Evolutionary conservation across 2,888 invertebrate species (phyloP).

Genomic region (Pristionchus mayeri): DNA sequence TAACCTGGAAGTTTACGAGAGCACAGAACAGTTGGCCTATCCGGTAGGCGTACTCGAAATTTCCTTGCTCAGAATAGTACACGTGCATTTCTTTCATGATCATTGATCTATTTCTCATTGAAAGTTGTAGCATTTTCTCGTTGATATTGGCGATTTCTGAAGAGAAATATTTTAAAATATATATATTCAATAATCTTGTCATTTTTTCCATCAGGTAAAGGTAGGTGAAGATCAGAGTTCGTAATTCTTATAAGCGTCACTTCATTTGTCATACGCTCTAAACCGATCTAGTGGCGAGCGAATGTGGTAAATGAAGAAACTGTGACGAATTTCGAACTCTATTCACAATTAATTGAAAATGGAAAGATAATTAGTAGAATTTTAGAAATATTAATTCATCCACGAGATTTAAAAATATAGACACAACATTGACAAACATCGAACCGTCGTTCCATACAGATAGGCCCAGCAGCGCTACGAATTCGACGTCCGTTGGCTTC

Average conservation of each 20-base stretch:
- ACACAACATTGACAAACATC: too few relatives aligned
- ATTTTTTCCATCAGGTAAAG: too few relatives aligned
- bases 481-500: neutral
- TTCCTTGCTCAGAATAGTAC: constrained; percentile 7
- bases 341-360: neutral
- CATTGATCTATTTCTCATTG: neutral
- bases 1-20: neutral
- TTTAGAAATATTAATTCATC: too few relatives aligned
- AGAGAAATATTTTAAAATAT: neutral
- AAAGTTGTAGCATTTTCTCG: neutral
- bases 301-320: too few relatives aligned
- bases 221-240: too few relatives aligned
- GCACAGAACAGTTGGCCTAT: neutral
- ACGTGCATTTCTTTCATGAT: neutral
- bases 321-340: too few relatives aligned
- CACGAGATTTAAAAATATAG: too few relatives aligned
- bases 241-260: too few relatives aligned
- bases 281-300: too few relatives aligned
- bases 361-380: neutral
- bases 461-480: neutral
- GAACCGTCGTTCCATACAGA: neutral
- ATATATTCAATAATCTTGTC: too few relatives aligned
- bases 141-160: neutral
- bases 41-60: neutral
- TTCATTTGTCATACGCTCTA: too few relatives aligned